phyloP scores from a whole-genome alignment of 2,797 vertebrate genomes.

The Ctenosaura bakeri region DNA sequence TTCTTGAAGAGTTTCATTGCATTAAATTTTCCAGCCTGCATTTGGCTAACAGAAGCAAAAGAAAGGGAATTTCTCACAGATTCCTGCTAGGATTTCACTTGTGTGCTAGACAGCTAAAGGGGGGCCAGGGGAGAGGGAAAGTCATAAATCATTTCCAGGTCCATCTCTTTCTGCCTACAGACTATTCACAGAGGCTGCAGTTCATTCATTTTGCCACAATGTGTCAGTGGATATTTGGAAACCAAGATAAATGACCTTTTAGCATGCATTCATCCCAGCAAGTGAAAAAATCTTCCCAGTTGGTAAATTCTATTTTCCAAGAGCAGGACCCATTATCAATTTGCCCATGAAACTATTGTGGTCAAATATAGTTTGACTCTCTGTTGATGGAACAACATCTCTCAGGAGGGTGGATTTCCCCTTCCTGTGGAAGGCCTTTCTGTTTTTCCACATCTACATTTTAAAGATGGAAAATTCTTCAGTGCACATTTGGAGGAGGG shows the following conservation, averaged over 20 bases:
- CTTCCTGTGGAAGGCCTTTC: too few relatives aligned
- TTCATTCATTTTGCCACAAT: slow-evolving; percentile 71
- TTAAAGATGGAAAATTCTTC: too few relatives aligned
- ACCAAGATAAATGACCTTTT: neutral
- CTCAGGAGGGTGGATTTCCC: too few relatives aligned
- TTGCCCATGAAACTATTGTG: rapidly evolving
- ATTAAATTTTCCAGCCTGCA: neutral
- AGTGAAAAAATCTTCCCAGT: too few relatives aligned
- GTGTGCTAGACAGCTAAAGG: neutral
- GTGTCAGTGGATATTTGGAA: slow-evolving; percentile 74
- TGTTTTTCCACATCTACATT: too few relatives aligned
- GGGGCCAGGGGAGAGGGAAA: neutral
- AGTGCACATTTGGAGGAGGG: too few relatives aligned
- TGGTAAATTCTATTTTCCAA: neutral
- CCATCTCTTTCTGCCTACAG: rapidly evolving
- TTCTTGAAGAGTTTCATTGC: neutral
- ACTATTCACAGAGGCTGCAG: slow-evolving; percentile 50
- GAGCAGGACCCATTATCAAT: neutral
- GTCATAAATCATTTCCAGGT: neutral
- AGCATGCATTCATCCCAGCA: neutral
- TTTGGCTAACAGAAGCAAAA: neutral
- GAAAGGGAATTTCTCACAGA: neutral
- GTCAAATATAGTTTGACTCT: too few relatives aligned
- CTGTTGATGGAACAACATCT: too few relatives aligned
- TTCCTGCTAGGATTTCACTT: neutral